Evolutionary conservation across 2,888 invertebrate species (phyloP).

Genomic region (Tricholauxania praeusta): DNA sequence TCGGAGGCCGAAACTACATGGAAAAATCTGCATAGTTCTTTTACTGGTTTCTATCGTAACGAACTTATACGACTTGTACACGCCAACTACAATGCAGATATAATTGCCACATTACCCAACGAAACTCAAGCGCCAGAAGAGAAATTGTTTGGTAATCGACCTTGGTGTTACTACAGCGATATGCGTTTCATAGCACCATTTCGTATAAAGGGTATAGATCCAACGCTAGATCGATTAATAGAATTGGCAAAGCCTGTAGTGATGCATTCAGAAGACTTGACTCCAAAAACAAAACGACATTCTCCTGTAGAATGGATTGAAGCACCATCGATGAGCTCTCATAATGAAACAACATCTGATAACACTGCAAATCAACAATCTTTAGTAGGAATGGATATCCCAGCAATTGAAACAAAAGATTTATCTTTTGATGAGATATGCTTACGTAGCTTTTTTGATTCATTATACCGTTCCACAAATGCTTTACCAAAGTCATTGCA

Average conservation of each 20-base stretch:
- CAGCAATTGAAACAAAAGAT: slow-evolving; percentile 17
- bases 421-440: slow-evolving; percentile 26
- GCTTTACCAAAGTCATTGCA: slow-evolving; percentile 30
- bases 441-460: slow-evolving; percentile 40
- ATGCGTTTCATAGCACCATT: slow-evolving; percentile 41
- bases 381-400: slow-evolving; percentile 31
- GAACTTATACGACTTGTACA: slow-evolving; percentile 36
- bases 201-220: slow-evolving; percentile 32
- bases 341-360: not conserved
- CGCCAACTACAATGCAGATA: slow-evolving; percentile 31
- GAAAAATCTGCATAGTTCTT: slow-evolving; percentile 28
- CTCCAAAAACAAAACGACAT: not conserved
- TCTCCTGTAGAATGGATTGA: not conserved
- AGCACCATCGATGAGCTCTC: not conserved
- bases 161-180: slow-evolving; percentile 39
- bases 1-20: slow-evolving; percentile 31
- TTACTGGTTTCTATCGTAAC: slow-evolving; percentile 36
- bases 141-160: slow-evolving; percentile 16
- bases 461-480: slow-evolving; percentile 36
- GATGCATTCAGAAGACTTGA: not conserved
- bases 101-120: slow-evolving; percentile 20
- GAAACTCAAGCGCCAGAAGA: not conserved
- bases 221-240: slow-evolving; percentile 37
- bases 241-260: slow-evolving; percentile 38
- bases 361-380: not conserved